Evolutionary conservation across 2,888 invertebrate species (phyloP).

Genomic region (Ormia ochracea): DNA sequence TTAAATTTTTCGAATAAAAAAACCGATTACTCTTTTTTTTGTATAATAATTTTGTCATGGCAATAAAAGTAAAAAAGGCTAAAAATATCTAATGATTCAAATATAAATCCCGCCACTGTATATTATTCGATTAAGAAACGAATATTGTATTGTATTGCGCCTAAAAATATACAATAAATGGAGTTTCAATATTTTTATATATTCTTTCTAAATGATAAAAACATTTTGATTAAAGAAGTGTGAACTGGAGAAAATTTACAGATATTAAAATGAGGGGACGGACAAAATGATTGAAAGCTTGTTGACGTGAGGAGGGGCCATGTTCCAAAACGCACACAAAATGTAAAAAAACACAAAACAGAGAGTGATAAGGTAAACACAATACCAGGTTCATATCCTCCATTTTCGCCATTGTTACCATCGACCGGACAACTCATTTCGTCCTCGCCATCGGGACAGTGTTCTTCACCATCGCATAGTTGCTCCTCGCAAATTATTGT

Average conservation of each 20-base stretch:
- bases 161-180: no score
- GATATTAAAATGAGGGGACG: neutral
- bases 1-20: no score
- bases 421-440: constrained; percentile 69
- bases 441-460: constrained; percentile 75
- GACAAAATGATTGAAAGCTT: neutral
- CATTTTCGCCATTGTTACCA: constrained; percentile 16
- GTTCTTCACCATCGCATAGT: constrained; percentile 69
- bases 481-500: constrained; percentile 71
- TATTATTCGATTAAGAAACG: no score
- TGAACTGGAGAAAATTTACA: neutral
- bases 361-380: constrained; percentile 27
- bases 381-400: constrained; percentile 61
- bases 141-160: no score
- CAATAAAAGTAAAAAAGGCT: no score
- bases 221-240: neutral
- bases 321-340: constrained; percentile 37
- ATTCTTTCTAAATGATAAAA: neutral
- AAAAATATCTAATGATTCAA: no score
- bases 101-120: no score
- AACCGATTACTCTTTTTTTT: no score
- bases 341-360: constrained; percentile 40
- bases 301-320: constrained; percentile 1
- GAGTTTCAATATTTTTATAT: no score
- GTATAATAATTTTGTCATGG: no score